A percentile compares a stretch with the other conserved stretches of the same genome.
phyloP scores from a whole-genome alignment of 2,888 invertebrate genomes.

The Amphipyra tragopoginis region DNA sequence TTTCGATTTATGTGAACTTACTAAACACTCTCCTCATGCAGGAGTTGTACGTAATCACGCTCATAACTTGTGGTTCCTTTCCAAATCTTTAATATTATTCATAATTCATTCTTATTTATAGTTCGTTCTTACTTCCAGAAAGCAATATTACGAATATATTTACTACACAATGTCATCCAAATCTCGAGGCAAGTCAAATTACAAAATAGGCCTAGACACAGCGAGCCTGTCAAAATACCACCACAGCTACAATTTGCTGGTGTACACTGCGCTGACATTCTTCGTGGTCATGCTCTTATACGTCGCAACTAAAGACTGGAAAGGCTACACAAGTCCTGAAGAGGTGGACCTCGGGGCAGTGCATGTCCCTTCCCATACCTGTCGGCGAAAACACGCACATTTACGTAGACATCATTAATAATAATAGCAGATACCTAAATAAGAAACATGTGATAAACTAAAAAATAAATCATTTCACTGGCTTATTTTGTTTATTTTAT shows the following conservation, averaged over 20 bases:
- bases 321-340: constrained; percentile 73
- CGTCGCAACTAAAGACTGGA: constrained; percentile 72
- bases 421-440: constrained; percentile 8
- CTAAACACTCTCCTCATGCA: no score
- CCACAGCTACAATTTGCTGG: constrained; percentile 52
- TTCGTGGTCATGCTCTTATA: constrained; percentile 68
- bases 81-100: no score
- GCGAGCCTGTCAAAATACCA: constrained; percentile 26
- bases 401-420: constrained; percentile 26
- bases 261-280: constrained; percentile 67
- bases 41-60: no score
- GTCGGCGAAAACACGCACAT: constrained; percentile 53
- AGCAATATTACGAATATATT: not conserved
- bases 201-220: constrained; percentile 34
- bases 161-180: constrained; percentile 31
- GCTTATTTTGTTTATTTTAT: constrained; percentile 9
- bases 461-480: constrained; percentile 22
- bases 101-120: not conserved
- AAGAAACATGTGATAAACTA: not conserved
- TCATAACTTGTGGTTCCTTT: no score
- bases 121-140: constrained; percentile 17
- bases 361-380: constrained; percentile 57
- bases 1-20: no score
- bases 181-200: constrained; percentile 27
- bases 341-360: constrained; percentile 78